Base-by-base conservation (phyloP, 2,888 invertebrate species). In the Torymus tubicola region DNA sequence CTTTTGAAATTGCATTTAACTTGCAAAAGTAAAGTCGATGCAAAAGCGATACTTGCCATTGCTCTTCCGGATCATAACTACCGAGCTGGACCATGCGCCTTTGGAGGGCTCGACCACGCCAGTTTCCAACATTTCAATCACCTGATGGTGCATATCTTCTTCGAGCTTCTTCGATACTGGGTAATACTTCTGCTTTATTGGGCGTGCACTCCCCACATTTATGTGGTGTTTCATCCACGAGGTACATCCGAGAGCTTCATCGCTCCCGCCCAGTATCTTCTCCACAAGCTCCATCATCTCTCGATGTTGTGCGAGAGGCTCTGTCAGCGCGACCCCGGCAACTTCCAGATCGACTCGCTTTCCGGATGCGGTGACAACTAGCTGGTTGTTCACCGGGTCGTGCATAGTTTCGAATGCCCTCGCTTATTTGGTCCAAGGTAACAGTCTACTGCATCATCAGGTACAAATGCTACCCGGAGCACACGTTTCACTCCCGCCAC, bases 1-100 rank as follows among this genome's bases (percentile, higher is more conserved):
- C 57, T 2, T n/a, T n/a, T 0, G 79, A 58, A 1, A 79, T 69
- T 16, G 60, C 42, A 31, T 79, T 79, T 0, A 81, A 8, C 52
- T 67, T 70, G 12, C 79, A 57, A 31, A 69, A n/a, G n/a, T n/a
- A n/a, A n/a, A 81, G 21, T 81, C 81, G 12, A 81, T 16, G 50
- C 78, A 75, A 52, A 81, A 67, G 0, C 81, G 24, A 53, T 69
- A 81, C 31, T 69, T 73, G 5, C 63, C 79, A 53, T 67, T 31
- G 2, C 31, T 8, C 16, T 71, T 71, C n/a, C 52, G 52, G 1
- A 78, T 71, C 65, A 78, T 71, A 0, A 71, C 78, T 1, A 78
- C 58, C 1, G 71, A 71, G 5, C 42, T 71, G 0, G 78, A 78
- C 64, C 78, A 78, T 2, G 31, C 52, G 24, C 78, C 71, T 4